Conservation (phyloP, 2,888 invertebrate genomes). For the Sthenelais limicola region DNA sequence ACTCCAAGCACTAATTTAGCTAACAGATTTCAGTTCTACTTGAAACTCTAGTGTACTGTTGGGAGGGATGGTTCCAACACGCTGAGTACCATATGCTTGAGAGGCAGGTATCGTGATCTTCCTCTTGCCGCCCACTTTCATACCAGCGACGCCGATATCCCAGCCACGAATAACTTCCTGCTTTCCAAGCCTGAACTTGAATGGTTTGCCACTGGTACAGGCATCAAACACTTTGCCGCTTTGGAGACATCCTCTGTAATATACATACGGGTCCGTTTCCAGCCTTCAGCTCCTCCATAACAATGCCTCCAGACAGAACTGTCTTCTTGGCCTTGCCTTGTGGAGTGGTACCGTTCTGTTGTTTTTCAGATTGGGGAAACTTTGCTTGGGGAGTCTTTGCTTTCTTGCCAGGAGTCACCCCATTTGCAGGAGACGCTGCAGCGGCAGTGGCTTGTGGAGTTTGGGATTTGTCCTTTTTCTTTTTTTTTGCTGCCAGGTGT, state of each 20-base stretch:
- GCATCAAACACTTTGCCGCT: conserved; percentile 91
- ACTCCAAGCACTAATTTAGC: no score
- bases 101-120: conserved; percentile 86
- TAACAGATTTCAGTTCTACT: conserved; percentile 83
- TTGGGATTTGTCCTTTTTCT: no score
- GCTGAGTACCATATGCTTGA: conserved; percentile 79
- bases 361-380: no score
- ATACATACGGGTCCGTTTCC: conserved; percentile 86
- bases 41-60: conserved; percentile 91
- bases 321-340: conserved; percentile 60
- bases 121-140: conserved; percentile 95
- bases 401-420: no score
- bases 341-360: no score
- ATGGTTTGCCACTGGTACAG: conserved; percentile 84
- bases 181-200: conserved; percentile 86
- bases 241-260: conserved; percentile 86
- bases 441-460: no score
- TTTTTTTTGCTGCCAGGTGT: no score
- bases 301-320: conserved; percentile 81
- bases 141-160: conserved; percentile 84
- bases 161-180: conserved; percentile 92
- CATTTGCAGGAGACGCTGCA: no score
- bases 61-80: conserved; percentile 81
- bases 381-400: no score
- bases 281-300: conserved; percentile 83